A percentile compares a stretch with the other conserved stretches of the same genome.
Evolutionary conservation across 1,140 invertebrate species (phyloP).

Genomic region (Drosophila baimaii): DNA sequence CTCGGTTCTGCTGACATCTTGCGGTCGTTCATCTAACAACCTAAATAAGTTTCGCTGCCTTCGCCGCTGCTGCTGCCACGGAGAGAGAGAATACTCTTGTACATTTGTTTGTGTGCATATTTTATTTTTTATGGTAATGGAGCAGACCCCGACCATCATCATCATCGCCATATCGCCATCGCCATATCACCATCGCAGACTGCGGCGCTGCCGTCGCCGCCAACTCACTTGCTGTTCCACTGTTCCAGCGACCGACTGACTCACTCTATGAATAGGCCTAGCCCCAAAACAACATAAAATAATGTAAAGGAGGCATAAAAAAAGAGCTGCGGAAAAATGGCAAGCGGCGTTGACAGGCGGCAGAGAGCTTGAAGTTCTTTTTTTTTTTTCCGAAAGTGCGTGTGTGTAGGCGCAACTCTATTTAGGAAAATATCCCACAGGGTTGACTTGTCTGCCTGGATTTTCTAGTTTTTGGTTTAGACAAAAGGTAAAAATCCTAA

Average conservation of each 20-base stretch:
- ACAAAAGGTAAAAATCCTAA: not conserved
- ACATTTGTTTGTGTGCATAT: constrained; percentile 41
- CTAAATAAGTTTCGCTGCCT: constrained; percentile 73
- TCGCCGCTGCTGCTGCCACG: constrained; percentile 25
- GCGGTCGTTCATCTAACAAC: constrained; percentile 74
- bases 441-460: constrained; percentile 1
- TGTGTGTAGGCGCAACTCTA: constrained; percentile 24
- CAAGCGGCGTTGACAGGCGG: constrained; percentile 52
- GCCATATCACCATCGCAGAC: not conserved
- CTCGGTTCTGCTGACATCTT: constrained; percentile 38
- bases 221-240: constrained; percentile 41
- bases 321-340: constrained; percentile 42
- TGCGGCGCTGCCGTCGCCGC: constrained; percentile 10
- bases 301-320: constrained; percentile 28
- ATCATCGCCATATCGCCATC: constrained; percentile 18
- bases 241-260: constrained; percentile 49
- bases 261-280: constrained; percentile 62
- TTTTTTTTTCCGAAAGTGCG: constrained; percentile 22
- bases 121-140: constrained; percentile 57
- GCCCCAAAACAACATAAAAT: constrained; percentile 49
- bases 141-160: constrained; percentile 38
- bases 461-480: not conserved
- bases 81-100: constrained; percentile 20
- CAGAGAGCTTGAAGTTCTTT: constrained; percentile 14
- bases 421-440: constrained; percentile 17